A percentile compares a stretch with the other conserved stretches of the same genome.
Conservation (phyloP, 2,888 invertebrate genomes). For the Taphrorychus bicolor region DNA sequence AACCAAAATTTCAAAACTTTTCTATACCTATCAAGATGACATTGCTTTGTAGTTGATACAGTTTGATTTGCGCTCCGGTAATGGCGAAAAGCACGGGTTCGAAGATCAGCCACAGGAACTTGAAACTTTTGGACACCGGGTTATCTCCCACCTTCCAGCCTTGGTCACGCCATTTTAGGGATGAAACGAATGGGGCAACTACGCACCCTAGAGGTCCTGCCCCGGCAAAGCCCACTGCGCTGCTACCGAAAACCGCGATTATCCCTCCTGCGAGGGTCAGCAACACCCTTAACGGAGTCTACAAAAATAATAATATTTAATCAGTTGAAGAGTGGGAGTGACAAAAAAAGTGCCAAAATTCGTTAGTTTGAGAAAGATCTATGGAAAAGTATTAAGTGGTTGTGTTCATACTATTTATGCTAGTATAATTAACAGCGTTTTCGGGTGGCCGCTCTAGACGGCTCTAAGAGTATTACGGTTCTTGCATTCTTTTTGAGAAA, state of each 20-base stretch:
- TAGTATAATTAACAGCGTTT: too few species aligned
- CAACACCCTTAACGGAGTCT: conserved; percentile 4
- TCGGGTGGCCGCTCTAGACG: too few species aligned
- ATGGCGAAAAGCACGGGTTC: conserved; percentile 27
- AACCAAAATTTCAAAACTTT: neutral
- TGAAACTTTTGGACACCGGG: conserved; percentile 20
- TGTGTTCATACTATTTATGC: too few species aligned
- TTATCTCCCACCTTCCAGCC: conserved; percentile 26
- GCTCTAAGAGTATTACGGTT: too few species aligned
- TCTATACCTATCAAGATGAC: conserved; percentile 19
- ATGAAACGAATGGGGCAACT: conserved; percentile 14
- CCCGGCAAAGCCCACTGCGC: conserved; percentile 21
- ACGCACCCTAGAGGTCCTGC: conserved; percentile 29
- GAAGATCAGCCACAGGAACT: conserved; percentile 20
- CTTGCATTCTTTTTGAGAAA: too few species aligned
- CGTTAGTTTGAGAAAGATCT: neutral
- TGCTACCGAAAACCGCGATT: conserved; percentile 22
- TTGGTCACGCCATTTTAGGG: conserved; percentile 14
- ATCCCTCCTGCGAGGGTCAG: conserved; percentile 21
- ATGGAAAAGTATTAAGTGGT: neutral
- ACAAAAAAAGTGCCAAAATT: too few species aligned
- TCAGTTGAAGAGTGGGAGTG: too few species aligned
- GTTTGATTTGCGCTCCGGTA: conserved; percentile 28
- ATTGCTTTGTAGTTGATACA: conserved; percentile 9
- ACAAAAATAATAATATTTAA: too few species aligned